Percentiles rank a stretch among this genome's conserved stretches.
phyloP scores from a whole-genome alignment of 2,888 invertebrate species.

The Vanessa cardui region DNA sequence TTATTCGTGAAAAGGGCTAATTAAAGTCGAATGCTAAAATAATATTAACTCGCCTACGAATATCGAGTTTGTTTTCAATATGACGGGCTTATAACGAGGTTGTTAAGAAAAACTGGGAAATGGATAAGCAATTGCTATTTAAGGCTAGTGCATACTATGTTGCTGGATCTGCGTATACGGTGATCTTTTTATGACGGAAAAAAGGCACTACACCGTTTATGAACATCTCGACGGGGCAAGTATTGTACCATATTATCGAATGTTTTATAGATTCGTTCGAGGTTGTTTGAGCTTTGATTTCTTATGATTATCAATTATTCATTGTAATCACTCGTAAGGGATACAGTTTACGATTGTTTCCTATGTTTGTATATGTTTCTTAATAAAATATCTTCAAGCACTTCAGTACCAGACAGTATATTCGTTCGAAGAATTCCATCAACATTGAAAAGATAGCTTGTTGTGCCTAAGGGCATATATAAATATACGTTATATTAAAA shows the following conservation, averaged over 20 bases:
- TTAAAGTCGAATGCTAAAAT: constrained; percentile 47
- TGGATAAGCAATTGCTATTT: constrained; percentile 36
- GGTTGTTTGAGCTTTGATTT: neutral
- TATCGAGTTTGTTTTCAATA: constrained; percentile 38
- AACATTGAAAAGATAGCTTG: too few species aligned
- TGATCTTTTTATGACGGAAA: constrained; percentile 14
- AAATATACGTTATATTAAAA: too few species aligned
- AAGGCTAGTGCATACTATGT: constrained; percentile 32
- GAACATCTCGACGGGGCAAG: constrained; percentile 17
- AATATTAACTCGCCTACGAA: constrained; percentile 37
- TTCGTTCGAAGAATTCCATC: too few species aligned
- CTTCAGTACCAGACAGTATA: too few species aligned
- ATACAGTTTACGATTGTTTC: too few species aligned
- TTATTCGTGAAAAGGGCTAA: constrained; percentile 43
- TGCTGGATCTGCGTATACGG: constrained; percentile 7
- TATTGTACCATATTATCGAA: constrained; percentile 9
- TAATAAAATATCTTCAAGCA: too few species aligned
- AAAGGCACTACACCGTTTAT: constrained; percentile 17
- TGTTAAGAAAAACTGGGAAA: constrained; percentile 38
- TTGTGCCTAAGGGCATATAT: too few species aligned
- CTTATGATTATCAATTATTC: neutral
- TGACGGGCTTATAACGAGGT: constrained; percentile 32
- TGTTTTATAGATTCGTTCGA: neutral
- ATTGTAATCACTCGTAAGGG: too few species aligned
- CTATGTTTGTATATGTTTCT: too few species aligned